Conservation (phyloP, 1,140 invertebrate species). For the Protaetia brevitarsis region DNA sequence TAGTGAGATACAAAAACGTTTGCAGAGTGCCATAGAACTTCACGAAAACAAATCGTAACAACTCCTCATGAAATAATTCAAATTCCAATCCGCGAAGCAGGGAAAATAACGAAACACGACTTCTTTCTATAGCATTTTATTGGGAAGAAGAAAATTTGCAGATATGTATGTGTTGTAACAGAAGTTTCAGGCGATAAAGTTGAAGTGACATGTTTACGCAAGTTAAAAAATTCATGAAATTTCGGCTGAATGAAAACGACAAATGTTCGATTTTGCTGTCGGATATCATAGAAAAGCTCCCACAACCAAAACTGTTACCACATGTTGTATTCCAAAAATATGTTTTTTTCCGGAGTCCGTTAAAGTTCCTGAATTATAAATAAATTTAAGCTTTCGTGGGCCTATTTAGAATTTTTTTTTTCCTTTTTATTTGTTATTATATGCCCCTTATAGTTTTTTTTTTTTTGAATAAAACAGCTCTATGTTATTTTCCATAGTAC, state of each 20-base stretch:
- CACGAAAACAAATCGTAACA: too few relatives aligned
- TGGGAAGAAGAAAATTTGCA: background rate
- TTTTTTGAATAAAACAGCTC: background rate
- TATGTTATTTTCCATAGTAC: background rate
- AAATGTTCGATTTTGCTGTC: slow-evolving; percentile 4
- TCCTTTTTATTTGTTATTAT: background rate
- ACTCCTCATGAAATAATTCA: too few relatives aligned
- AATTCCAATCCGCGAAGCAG: background rate
- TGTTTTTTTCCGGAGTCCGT: background rate
- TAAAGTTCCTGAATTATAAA: background rate
- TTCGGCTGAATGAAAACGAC: background rate
- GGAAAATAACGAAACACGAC: background rate
- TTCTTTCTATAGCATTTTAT: background rate
- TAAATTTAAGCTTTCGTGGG: too few relatives aligned
- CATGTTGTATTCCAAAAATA: background rate
- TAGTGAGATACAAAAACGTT: too few relatives aligned
- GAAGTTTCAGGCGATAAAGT: slow-evolving; percentile 8
- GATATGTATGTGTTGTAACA: background rate
- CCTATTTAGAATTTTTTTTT: background rate
- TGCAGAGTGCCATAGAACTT: too few relatives aligned
- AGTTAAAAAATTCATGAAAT: background rate
- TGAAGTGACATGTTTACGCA: slow-evolving; percentile 13
- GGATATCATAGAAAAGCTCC: background rate
- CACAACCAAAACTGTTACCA: background rate
- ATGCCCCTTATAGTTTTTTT: background rate